These are phyloP conservation scores for Halictus quadricinctus DNA, from an alignment of 2,888 invertebrate species.

Conservation along the genomic window DNA sequence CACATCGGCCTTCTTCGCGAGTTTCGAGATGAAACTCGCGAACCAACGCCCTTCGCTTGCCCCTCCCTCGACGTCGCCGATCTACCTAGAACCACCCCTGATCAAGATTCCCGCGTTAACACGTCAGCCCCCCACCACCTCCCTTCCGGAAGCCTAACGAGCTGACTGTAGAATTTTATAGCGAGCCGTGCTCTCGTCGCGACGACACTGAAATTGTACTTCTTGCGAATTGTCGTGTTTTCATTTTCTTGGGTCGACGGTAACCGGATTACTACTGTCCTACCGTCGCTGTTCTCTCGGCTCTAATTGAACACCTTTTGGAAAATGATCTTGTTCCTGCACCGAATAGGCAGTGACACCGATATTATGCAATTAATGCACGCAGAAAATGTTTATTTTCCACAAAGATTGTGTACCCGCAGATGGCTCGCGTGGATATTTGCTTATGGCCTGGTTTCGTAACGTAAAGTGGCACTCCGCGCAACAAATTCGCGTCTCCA, in stretches of 20 bases:
- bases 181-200: not conserved
- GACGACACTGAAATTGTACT: not conserved
- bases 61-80: not conserved
- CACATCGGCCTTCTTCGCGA: not conserved
- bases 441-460: not conserved
- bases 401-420: too few relatives aligned
- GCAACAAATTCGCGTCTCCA: not conserved
- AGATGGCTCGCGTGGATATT: not conserved
- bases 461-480: not conserved
- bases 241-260: not conserved
- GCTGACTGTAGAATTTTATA: not conserved
- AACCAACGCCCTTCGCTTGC: too few relatives aligned
- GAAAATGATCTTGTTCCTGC: not conserved
- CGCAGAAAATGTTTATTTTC: not conserved
- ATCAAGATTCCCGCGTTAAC: not conserved
- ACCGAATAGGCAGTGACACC: too few relatives aligned
- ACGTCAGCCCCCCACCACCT: not conserved
- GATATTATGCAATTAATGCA: too few relatives aligned
- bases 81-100: not conserved
- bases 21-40: not conserved
- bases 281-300: not conserved
- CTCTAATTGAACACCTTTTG: not conserved
- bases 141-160: not conserved
- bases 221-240: not conserved
- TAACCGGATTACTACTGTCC: not conserved